Percentiles rank a stretch among this genome's conserved stretches.
phyloP scores from a whole-genome alignment of 2,888 invertebrate genomes.

The Euclidia mi region DNA sequence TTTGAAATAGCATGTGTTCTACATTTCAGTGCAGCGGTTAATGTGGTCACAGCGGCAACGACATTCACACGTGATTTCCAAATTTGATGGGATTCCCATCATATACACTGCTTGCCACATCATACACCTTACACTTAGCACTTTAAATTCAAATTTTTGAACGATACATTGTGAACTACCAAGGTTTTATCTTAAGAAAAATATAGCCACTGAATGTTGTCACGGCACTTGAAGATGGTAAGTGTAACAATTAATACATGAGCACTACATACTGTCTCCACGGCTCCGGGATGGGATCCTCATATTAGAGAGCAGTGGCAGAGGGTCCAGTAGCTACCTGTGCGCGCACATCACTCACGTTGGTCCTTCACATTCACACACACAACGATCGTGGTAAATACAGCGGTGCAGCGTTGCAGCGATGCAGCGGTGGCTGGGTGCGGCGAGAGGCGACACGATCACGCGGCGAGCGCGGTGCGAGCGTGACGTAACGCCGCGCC shows the following conservation, averaged over 20 bases:
- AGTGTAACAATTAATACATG: neutral
- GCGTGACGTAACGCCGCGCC: constrained; percentile 71
- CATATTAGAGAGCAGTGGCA: constrained; percentile 19
- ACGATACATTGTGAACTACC: no score
- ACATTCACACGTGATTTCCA: no score
- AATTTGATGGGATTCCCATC: no score
- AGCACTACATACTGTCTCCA: constrained; percentile 36
- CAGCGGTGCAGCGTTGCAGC: no score
- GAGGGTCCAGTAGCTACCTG: constrained; percentile 12
- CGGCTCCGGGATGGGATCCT: constrained; percentile 13
- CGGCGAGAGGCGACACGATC: constrained; percentile 13
- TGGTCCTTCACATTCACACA: neutral
- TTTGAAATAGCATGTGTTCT: no score
- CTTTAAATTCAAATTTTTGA: neutral
- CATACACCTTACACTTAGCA: no score
- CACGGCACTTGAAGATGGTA: neutral
- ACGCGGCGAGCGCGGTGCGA: constrained; percentile 34
- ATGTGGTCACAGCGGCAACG: no score
- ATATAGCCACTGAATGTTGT: neutral
- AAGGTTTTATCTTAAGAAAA: no score
- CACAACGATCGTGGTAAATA: neutral
- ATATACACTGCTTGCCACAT: no score
- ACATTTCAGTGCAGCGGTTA: no score
- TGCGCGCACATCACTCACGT: constrained; percentile 13
- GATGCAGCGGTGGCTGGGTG: constrained; percentile 4